Evolutionary conservation across 2,888 invertebrate genomes (phyloP).

Genomic region (Amphipoea lucens): DNA sequence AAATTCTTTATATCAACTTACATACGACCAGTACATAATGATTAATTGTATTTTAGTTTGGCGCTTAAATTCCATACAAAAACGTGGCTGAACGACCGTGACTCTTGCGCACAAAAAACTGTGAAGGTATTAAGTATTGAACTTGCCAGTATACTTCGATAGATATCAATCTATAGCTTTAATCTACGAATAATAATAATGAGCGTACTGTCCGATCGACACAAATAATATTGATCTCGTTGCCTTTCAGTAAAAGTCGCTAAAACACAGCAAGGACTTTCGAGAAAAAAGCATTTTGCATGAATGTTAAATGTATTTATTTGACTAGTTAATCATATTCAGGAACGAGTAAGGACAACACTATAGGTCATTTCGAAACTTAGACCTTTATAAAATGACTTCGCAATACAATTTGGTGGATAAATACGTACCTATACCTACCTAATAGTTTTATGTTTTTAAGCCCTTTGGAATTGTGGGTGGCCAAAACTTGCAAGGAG

Average conservation of each 20-base stretch:
- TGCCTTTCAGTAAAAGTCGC: constrained; percentile 72
- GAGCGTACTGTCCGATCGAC: constrained; percentile 38
- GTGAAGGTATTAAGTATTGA: constrained; percentile 66
- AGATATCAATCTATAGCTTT: constrained; percentile 50
- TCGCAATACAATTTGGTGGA: constrained; percentile 3
- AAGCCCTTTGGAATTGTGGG: background rate
- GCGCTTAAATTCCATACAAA: constrained; percentile 89
- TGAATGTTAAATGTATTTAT: constrained; percentile 55
- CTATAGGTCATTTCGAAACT: constrained; percentile 8
- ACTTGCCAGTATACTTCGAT: constrained; percentile 60
- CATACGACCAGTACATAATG: constrained; percentile 63
- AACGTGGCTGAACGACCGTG: constrained; percentile 87
- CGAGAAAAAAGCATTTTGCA: constrained; percentile 66
- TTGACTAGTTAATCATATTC: constrained; percentile 73
- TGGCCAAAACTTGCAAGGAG: background rate
- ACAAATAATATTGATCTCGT: constrained; percentile 60
- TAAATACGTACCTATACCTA: constrained; percentile 5
- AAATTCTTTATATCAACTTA: constrained; percentile 49
- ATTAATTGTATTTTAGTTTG: constrained; percentile 80
- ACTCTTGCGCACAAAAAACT: constrained; percentile 80
- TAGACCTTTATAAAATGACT: background rate
- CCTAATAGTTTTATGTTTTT: background rate
- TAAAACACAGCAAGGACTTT: constrained; percentile 67
- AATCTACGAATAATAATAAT: constrained; percentile 58
- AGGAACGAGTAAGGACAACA: constrained; percentile 37